Evolutionary conservation across 1,140 invertebrate species (phyloP), one percentile per base, ranked within the genome.

Genomic region (Dendroctonus valens): DNA sequence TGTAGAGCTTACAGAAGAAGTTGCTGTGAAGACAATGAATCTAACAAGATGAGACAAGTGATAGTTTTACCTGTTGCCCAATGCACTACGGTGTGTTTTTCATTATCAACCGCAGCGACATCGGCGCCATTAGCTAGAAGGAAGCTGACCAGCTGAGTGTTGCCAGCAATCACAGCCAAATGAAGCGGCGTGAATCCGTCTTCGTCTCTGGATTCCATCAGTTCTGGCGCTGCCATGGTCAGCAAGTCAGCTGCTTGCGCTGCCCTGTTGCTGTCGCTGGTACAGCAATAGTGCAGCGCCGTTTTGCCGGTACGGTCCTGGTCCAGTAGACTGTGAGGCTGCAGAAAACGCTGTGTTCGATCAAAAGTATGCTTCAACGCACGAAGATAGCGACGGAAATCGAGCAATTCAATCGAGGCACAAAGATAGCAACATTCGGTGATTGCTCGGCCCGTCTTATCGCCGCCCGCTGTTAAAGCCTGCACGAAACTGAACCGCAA

Each of bases 21-120:
- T n/a, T n/a, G n/a, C n/a, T n/a, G n/a, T n/a, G n/a, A n/a, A n/a
- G n/a, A n/a, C n/a, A n/a, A n/a, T n/a, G n/a, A n/a, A n/a, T n/a
- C n/a, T n/a, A n/a, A n/a, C n/a, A n/a, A n/a, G n/a, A n/a, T n/a
- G n/a, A n/a, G n/a, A n/a, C n/a, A n/a, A n/a, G n/a, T n/a, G n/a
- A n/a, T n/a, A n/a, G n/a, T n/a, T n/a, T 83, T 79, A 96, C 96
- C 95, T 70, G 94, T 96, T 5, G 97, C 96, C 97, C 97, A 99
- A 79, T 99, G 97, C n/a, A 97, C 88, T n/a, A 93, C 90, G 3
- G 95, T 96, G 77, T 99, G 97, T 55, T 91, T 88, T 77, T 99
- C 96, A 75, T 93, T 88, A 79, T 99, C 97, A 58, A 91, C 83
- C 42, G 89, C 88, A 77, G 92, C 91, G 49, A 98, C 87, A 74